phyloP scores from a whole-genome alignment of 2,113 vertebrate species.

The Pteruthius melanotis region DNA sequence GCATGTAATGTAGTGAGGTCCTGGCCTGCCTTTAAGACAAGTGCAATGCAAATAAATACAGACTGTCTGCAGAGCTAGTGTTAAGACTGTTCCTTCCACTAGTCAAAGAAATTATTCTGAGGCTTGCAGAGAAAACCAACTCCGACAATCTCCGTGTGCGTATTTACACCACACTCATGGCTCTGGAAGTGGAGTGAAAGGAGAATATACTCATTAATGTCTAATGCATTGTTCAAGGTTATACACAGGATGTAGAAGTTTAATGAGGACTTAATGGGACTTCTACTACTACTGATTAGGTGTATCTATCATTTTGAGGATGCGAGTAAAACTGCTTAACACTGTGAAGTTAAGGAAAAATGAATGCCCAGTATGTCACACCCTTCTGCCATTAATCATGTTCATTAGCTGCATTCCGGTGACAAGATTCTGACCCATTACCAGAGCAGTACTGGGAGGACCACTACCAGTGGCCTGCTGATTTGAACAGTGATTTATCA shows the following conservation, averaged over 20 bases:
- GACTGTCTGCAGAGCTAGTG: not conserved
- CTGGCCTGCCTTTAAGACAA: not conserved
- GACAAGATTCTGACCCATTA: slow-evolving; percentile 58
- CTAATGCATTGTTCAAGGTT: slow-evolving; percentile 75
- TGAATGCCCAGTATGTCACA: slow-evolving; percentile 30
- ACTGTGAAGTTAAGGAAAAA: slow-evolving; percentile 47
- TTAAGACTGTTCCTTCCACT: not conserved
- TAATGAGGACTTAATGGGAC: slow-evolving; percentile 78
- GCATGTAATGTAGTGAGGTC: not conserved
- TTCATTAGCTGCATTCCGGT: slow-evolving; percentile 29
- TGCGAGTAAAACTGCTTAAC: slow-evolving; percentile 26
- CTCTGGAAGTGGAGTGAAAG: not conserved
- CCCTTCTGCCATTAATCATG: slow-evolving; percentile 62
- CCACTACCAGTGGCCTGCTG: slow-evolving; percentile 17
- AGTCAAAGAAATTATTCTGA: not conserved
- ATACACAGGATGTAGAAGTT: slow-evolving; percentile 63
- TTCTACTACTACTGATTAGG: slow-evolving; percentile 68
- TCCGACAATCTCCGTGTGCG: not conserved
- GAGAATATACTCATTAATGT: slow-evolving; percentile 65
- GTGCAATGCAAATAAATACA: not conserved
- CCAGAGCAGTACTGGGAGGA: not conserved
- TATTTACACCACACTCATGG: not conserved
- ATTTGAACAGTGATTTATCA: slow-evolving; percentile 58
- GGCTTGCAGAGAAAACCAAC: not conserved
- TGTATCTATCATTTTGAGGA: slow-evolving; percentile 71